Conservation (phyloP, 92 coral and sea anemone genomes). For the Parazoanthus swiftii region DNA sequence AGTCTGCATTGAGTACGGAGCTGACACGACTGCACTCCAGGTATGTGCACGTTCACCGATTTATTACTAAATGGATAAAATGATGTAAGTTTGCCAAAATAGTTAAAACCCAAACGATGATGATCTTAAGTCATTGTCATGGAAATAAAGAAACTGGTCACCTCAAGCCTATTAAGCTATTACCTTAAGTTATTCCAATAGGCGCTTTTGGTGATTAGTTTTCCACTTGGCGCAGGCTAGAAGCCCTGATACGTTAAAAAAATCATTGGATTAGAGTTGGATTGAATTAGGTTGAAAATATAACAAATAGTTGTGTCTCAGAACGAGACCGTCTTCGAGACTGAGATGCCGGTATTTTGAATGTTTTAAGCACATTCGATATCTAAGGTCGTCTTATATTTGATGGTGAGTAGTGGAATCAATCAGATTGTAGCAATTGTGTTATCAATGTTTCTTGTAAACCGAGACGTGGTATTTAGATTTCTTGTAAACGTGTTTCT, state of each 20-base stretch:
- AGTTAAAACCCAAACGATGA: too few relatives aligned
- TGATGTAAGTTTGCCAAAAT: not conserved
- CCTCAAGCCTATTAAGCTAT: too few relatives aligned
- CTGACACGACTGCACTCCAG: constrained; percentile 66
- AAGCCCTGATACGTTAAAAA: too few relatives aligned
- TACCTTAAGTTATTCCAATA: too few relatives aligned
- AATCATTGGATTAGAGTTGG: too few relatives aligned
- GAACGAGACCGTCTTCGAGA: not conserved
- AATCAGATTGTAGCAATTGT: not conserved
- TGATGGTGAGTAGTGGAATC: not conserved
- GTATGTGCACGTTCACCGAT: constrained; percentile 30
- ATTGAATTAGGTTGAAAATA: too few relatives aligned
- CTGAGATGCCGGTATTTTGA: not conserved
- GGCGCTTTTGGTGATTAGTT: too few relatives aligned
- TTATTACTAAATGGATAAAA: too few relatives aligned
- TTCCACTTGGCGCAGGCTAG: too few relatives aligned
- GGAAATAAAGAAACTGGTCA: not conserved
- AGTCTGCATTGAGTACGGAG: constrained; percentile 74
- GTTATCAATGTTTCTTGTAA: not conserved
- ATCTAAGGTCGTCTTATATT: not conserved
- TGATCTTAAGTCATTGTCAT: not conserved
- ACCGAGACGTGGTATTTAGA: not conserved
- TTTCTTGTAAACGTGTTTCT: not conserved
- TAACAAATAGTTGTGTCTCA: too few relatives aligned
- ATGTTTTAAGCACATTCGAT: not conserved